These are phyloP conservation scores for Drosophila helvetica DNA, from an alignment of 2,888 invertebrate species.

Conservation along the genomic window DNA sequence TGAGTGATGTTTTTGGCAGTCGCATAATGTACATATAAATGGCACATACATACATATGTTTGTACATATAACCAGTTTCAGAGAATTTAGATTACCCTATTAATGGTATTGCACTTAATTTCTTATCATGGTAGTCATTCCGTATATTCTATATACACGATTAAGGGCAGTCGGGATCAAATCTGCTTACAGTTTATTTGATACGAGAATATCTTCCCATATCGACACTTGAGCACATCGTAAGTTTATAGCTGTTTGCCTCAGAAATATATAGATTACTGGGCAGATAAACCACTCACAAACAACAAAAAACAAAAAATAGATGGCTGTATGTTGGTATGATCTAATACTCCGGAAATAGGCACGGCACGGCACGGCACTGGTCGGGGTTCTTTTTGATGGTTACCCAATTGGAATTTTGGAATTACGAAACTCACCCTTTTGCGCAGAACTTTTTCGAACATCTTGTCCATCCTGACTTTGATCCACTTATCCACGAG, in stretches of 20 bases:
- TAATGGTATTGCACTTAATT: no score
- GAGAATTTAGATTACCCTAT: no score
- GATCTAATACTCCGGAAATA: slow-evolving; percentile 16
- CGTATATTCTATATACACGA: no score
- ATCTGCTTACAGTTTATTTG: neutral
- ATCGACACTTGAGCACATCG: neutral
- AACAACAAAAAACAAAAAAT: neutral
- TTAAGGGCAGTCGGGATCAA: no score
- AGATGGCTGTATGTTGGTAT: neutral
- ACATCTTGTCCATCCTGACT: slow-evolving; percentile 51
- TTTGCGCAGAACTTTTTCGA: slow-evolving; percentile 49
- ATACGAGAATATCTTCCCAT: neutral
- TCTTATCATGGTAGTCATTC: no score
- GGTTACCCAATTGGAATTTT: neutral
- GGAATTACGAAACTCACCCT: slow-evolving; percentile 65
- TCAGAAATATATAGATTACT: slow-evolving; percentile 15
- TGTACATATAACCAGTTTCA: no score
- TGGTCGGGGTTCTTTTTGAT: no score
- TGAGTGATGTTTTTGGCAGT: no score
- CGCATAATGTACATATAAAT: no score
- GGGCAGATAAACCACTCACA: slow-evolving; percentile 13
- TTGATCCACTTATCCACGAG: slow-evolving; percentile 10
- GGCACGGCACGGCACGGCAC: neutral
- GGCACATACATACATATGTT: no score
- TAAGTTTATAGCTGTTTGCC: slow-evolving; percentile 8